Percentiles rank a stretch among this genome's conserved stretches.
phyloP scores from a whole-genome alignment of 2,888 invertebrate genomes.

The Altica lythri region DNA sequence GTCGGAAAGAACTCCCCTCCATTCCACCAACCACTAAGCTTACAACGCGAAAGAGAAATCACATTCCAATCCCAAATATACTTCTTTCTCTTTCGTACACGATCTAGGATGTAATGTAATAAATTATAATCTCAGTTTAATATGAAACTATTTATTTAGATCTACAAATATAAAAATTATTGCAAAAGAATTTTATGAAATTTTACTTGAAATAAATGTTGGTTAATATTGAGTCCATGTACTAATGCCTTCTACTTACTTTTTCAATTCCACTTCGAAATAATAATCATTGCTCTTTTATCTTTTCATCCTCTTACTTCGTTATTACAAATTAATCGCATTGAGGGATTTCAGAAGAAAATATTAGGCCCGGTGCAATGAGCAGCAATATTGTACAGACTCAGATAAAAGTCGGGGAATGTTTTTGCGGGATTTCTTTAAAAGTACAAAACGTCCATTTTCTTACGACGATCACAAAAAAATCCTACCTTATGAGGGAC shows the following conservation, averaged over 20 bases:
- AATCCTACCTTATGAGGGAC: slow-evolving; percentile 4
- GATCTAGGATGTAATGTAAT: too few relatives aligned
- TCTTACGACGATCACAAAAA: slow-evolving; percentile 10
- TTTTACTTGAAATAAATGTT: not conserved
- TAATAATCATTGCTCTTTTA: slow-evolving; percentile 34
- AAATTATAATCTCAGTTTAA: too few relatives aligned
- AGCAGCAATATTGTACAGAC: slow-evolving; percentile 22
- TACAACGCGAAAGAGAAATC: too few relatives aligned
- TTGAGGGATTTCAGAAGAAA: slow-evolving; percentile 29
- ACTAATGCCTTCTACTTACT: slow-evolving; percentile 16
- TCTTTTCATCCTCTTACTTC: slow-evolving; percentile 33
- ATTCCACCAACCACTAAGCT: too few relatives aligned
- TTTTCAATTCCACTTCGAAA: slow-evolving; percentile 30
- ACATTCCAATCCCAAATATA: too few relatives aligned
- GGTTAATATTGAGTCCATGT: not conserved
- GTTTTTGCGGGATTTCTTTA: slow-evolving; percentile 16
- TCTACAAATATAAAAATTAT: too few relatives aligned
- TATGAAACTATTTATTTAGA: too few relatives aligned
- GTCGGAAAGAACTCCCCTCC: too few relatives aligned
- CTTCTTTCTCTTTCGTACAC: too few relatives aligned
- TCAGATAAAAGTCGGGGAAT: slow-evolving; percentile 6
- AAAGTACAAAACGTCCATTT: slow-evolving; percentile 14
- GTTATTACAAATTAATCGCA: slow-evolving; percentile 36
- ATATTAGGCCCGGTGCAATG: slow-evolving; percentile 19
- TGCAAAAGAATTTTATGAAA: not conserved